These are phyloP conservation scores for Brachionus sp. DNA, from an alignment of 1,140 invertebrate species.

Conservation along the genomic window DNA sequence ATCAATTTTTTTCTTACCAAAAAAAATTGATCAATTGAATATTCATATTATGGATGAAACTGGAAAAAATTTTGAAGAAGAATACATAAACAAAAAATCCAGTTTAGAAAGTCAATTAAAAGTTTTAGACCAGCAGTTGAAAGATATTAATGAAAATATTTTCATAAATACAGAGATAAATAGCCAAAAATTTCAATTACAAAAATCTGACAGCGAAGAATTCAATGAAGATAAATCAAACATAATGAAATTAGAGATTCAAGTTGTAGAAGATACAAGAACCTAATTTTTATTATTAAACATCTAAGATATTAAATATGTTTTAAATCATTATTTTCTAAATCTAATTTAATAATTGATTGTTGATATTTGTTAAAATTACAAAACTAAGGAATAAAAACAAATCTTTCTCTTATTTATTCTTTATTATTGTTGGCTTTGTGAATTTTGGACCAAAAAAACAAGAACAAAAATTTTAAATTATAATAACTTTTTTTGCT, in stretches of 20 bases:
- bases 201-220: neutral
- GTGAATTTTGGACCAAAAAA: too few relatives aligned
- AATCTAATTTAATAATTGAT: too few relatives aligned
- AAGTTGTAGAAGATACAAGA: neutral
- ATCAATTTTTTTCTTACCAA: slow-evolving; percentile 28
- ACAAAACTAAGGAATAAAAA: too few relatives aligned
- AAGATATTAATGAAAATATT: neutral
- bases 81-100: neutral
- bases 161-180: neutral
- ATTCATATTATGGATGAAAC: neutral
- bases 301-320: neutral
- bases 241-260: neutral
- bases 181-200: neutral
- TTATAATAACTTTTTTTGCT: too few relatives aligned
- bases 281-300: neutral
- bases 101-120: neutral
- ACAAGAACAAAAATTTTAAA: too few relatives aligned
- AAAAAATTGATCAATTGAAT: neutral
- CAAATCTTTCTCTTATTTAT: too few relatives aligned
- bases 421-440: too few relatives aligned
- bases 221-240: slow-evolving; percentile 3
- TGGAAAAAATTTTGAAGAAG: neutral
- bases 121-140: neutral
- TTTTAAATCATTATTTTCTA: neutral
- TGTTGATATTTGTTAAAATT: too few relatives aligned